Percentiles rank a stretch among this genome's conserved stretches.
Evolutionary conservation across 2,888 invertebrate genomes (phyloP).

Genomic region (Taenaris catops): DNA sequence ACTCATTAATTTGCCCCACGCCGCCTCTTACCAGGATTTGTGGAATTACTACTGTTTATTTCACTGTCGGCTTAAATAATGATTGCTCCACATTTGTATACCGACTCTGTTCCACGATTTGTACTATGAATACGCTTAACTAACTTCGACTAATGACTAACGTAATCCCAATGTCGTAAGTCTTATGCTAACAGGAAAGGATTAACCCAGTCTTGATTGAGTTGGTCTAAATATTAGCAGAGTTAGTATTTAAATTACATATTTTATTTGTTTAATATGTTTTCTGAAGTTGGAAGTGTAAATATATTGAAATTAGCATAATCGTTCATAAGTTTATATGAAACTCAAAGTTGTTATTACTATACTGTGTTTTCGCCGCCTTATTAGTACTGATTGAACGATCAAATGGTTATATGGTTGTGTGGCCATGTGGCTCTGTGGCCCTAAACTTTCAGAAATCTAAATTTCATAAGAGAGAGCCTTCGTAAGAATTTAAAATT

Average conservation of each 20-base stretch:
- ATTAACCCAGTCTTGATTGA: conserved; percentile 9
- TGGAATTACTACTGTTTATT: conserved; percentile 64
- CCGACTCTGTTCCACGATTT: conserved; percentile 24
- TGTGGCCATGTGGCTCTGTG: too few species aligned
- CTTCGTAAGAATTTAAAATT: too few species aligned
- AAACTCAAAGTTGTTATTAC: too few species aligned
- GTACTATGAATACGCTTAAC: conserved; percentile 16
- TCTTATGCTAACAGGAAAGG: conserved; percentile 13
- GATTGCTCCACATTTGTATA: conserved; percentile 34
- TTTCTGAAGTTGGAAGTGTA: too few species aligned
- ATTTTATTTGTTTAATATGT: too few species aligned
- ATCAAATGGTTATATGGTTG: too few species aligned
- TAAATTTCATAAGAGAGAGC: too few species aligned
- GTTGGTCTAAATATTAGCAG: conserved; percentile 5
- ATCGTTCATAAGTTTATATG: too few species aligned
- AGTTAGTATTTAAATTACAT: neutral
- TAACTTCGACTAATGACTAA: conserved; percentile 18
- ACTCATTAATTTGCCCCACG: conserved; percentile 56
- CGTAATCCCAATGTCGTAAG: conserved; percentile 15
- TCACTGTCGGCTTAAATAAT: conserved; percentile 46
- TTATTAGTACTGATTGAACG: too few species aligned
- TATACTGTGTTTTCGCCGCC: too few species aligned
- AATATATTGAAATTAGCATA: too few species aligned
- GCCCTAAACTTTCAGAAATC: too few species aligned
- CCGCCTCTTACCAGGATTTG: conserved; percentile 53